Evolutionary conservation across 2,113 vertebrate species (phyloP), one percentile per base, ranked within the genome.

Genomic region (Perccottus glenii): DNA sequence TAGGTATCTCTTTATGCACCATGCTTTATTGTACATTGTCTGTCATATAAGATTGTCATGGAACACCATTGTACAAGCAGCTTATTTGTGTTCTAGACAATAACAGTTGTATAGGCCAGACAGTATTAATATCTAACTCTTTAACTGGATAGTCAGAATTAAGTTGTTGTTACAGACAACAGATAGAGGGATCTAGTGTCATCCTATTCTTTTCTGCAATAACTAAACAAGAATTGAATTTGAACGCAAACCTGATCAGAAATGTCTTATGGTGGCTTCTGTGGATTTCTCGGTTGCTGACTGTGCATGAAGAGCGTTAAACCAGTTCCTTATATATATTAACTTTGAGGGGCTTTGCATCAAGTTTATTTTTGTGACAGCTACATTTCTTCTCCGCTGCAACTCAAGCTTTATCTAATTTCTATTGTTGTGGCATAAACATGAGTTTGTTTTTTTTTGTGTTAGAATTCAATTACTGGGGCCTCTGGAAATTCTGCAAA

Each of bases 401-500:
- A 64, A 79, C 64, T 38, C 70, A 11, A 70, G 75, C 70, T 88
- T 87, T 87, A 88, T 87, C 60, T 85, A 80, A 88, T 91, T 88
- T 89, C 69, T 77, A 89, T 89, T 91, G 83, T 88, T 90, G 84
- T 90, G 81, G 79, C 43, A 69, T 87, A 88, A 89, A 90, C 83
- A 90, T 79, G 67, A 70, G 80, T 83, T n/a, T 87, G 85, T 67
- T 65, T 46, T 46, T 85, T 67, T n/a, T n/a, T n/a, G n/a, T 86
- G 72, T 70, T 78, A 68, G 86, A 90, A 89, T 90, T 87, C 71
- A 90, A 88, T 92, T 90, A 88, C 78, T 8, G 11, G 38, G 42
- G 80, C 75, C 88, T 90, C 86, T 83, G 79, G 89, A 91, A 86
- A 88, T 80, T 89, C 81, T 64, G 47, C 62, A 77, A 80, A 87